Base-by-base conservation (phyloP, 2,888 invertebrate genomes). In the Lithophane socia region DNA sequence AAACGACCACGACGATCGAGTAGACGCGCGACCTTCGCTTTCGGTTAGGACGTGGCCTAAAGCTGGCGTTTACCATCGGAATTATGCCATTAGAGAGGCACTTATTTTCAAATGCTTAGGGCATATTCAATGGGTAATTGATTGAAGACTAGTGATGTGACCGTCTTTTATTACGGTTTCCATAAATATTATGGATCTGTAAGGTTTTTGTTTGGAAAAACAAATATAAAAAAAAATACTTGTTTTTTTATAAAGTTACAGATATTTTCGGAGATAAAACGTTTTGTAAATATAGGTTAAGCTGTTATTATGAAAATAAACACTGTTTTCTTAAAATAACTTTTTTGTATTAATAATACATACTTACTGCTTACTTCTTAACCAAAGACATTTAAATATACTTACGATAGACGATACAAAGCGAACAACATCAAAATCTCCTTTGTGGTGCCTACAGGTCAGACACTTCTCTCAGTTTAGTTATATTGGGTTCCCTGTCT, bases 221-320 rank as follows among this genome's bases (percentile, higher is more conserved):
- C 52, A 80, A 73, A 56, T 54, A 10, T 58, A 5, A 5, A 5
- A 42, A 49, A 42, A 49, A 49, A n/a, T 74, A 52, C 75, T 82
- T 61, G 13, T 70, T 12, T 72, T 72, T 69, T 42, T 70, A 52
- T 18, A 21, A 24, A 76, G 67, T 75, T 63, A 44, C 47, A 44
- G 0, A 70, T 63, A 58, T 82, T 72, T 74, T 83, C 10, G 37
- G 29, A 82, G 13, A 63, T 69, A 58, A 47, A 72, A 73, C 61
- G 21, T 73, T 74, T 74, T 89, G 86, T 87, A 90, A 82, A 90
- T 89, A 89, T 85, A 83, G 72, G 21, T 24, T 86, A 86, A 75
- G 79, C 24, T 73, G 76, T 77, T 82, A 79, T 82, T 63, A 72
- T 56, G 65, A 65, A 76, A 85, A 81, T 76, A 77, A 79, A 79